Percentiles rank a stretch among this genome's conserved stretches.
phyloP scores from a whole-genome alignment of 1,140 invertebrate species.

The Drosophila subpulchrella region DNA sequence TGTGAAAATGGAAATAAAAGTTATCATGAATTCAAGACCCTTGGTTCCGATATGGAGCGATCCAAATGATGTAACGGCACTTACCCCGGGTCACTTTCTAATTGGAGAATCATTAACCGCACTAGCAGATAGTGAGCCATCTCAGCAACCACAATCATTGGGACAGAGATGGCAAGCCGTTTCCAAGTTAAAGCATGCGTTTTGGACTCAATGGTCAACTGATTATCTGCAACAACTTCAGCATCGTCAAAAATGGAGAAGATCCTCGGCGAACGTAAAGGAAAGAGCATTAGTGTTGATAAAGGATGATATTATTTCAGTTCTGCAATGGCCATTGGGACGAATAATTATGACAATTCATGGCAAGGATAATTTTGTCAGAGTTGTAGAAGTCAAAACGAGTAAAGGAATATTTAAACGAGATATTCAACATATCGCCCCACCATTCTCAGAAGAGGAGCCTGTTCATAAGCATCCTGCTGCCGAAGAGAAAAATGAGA shows the following conservation, averaged over 20 bases:
- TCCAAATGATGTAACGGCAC: neutral
- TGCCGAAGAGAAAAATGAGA: too few species aligned
- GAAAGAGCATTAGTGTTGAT: neutral
- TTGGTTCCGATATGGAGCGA: neutral
- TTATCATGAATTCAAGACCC: neutral
- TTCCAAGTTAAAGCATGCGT: neutral
- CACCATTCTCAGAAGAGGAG: too few species aligned
- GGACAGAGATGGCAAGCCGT: neutral
- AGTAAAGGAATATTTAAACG: too few species aligned
- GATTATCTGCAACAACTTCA: conserved; percentile 1
- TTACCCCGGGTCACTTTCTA: neutral
- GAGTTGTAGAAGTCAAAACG: too few species aligned
- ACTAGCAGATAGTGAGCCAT: neutral
- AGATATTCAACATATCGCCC: too few species aligned
- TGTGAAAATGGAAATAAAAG: neutral
- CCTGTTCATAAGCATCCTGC: too few species aligned
- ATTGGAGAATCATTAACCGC: conserved; percentile 1
- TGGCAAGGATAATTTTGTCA: too few species aligned
- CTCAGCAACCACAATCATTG: conserved; percentile 2
- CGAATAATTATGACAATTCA: too few species aligned
- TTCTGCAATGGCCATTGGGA: too few species aligned
- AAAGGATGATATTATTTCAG: too few species aligned
- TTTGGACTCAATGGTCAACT: neutral
- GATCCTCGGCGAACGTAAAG: neutral
- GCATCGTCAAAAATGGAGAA: neutral